Evolutionary conservation across 2,888 invertebrate genomes (phyloP).

Genomic region (Drosophila flavopinicola): DNA sequence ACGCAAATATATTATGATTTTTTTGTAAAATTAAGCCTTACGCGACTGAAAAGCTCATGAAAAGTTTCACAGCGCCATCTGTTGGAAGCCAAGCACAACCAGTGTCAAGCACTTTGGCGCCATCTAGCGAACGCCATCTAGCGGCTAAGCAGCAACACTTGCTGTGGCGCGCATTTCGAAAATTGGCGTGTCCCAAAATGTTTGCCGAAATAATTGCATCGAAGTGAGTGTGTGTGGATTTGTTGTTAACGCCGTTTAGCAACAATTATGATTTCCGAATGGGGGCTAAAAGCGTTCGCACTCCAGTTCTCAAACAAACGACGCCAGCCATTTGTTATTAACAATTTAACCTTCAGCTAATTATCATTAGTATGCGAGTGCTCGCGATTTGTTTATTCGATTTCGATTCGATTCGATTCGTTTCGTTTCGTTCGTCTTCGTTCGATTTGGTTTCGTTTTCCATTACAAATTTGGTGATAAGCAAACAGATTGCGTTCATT

Average conservation of each 20-base stretch:
- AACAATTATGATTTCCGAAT: constrained; percentile 36
- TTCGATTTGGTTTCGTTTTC: no score
- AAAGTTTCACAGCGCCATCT: constrained; percentile 31
- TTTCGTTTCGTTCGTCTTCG: no score
- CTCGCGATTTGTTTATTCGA: constrained; percentile 38
- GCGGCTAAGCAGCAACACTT: neutral
- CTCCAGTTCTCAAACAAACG: constrained; percentile 40
- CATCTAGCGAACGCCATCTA: constrained; percentile 18
- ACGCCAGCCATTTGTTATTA: constrained; percentile 47
- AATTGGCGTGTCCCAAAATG: neutral
- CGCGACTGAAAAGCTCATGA: no score
- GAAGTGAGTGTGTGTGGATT: constrained; percentile 22
- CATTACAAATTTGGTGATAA: constrained; percentile 36
- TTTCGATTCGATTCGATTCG: no score
- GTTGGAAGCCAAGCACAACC: neutral
- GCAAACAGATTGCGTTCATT: no score
- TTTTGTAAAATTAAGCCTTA: no score
- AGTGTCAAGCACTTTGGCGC: neutral
- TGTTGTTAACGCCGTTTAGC: constrained; percentile 44
- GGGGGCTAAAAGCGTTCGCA: constrained; percentile 41
- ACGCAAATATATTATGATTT: no score
- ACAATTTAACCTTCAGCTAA: constrained; percentile 52
- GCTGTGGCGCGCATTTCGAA: constrained; percentile 28
- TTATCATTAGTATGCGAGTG: constrained; percentile 51
- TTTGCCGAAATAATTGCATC: constrained; percentile 18